A percentile compares a stretch with the other conserved stretches of the same genome.
Conservation (phyloP, 2,888 invertebrate species). For the Drosophila pegasa region DNA sequence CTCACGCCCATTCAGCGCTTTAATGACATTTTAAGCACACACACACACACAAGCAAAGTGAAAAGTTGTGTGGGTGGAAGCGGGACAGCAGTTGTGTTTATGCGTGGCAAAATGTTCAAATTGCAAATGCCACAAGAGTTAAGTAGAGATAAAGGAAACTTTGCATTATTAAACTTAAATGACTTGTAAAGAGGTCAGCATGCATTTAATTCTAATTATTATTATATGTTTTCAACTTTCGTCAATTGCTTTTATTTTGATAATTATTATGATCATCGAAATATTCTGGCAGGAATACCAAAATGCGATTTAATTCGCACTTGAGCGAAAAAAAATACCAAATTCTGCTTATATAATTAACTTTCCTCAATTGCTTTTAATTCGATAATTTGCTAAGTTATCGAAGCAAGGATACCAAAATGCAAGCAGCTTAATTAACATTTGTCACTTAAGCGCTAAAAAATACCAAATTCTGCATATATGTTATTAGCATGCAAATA, state of each 20-base stretch:
- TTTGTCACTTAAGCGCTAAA: too few species aligned
- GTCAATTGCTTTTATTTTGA: background rate
- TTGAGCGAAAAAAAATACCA: too few species aligned
- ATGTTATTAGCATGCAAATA: too few species aligned
- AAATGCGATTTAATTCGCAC: too few species aligned
- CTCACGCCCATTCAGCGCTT: slow-evolving; percentile 49
- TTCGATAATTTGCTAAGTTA: too few species aligned
- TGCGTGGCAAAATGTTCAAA: slow-evolving; percentile 27
- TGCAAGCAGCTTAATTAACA: too few species aligned
- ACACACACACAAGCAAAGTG: slow-evolving; percentile 19
- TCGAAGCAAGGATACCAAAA: too few species aligned
- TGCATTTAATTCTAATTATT: background rate
- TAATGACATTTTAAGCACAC: slow-evolving; percentile 77
- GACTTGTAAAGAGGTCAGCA: slow-evolving; percentile 17
- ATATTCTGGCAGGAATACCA: background rate
- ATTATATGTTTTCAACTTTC: background rate
- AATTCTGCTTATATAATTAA: too few species aligned
- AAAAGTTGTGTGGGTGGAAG: background rate
- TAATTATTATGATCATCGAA: slow-evolving; percentile 6
- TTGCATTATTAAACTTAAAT: slow-evolving; percentile 8
- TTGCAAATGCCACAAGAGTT: slow-evolving; percentile 14
- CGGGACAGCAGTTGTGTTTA: slow-evolving; percentile 35
- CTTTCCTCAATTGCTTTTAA: too few species aligned
- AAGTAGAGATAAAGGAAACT: slow-evolving; percentile 7
- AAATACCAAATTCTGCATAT: too few species aligned